phyloP scores from a whole-genome alignment of 1,140 invertebrate species.

The Bombus waltoni region DNA sequence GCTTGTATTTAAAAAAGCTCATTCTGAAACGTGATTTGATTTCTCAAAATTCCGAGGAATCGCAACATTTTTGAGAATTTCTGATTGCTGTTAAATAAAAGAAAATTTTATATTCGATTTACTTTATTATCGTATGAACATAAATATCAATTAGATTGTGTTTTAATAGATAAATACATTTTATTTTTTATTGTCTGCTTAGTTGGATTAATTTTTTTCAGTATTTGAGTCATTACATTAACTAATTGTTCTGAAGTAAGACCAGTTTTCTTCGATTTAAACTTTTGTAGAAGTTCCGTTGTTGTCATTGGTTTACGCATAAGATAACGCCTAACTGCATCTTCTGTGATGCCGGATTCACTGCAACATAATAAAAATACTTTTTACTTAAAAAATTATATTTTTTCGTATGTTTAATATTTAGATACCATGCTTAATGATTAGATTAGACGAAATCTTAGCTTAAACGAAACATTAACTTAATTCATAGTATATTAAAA shows the following conservation, averaged over 20 bases:
- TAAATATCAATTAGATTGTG: slow-evolving; percentile 73
- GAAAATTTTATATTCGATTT: neutral
- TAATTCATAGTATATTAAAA: neutral
- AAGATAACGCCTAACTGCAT: slow-evolving; percentile 95
- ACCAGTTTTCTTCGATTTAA: slow-evolving; percentile 97
- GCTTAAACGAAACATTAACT: no score
- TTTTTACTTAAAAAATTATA: no score
- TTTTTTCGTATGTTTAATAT: no score
- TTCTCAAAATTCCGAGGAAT: neutral
- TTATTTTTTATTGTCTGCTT: slow-evolving; percentile 96
- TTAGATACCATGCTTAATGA: no score
- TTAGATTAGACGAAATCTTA: no score
- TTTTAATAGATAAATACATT: slow-evolving; percentile 96
- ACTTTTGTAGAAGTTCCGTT: slow-evolving; percentile 96
- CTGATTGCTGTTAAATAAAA: neutral
- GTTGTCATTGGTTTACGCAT: slow-evolving; percentile 98
- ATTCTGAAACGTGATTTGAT: neutral
- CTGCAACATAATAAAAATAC: slow-evolving; percentile 78
- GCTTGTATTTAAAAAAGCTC: neutral
- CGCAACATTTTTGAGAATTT: neutral
- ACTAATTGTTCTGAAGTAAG: slow-evolving; percentile 94
- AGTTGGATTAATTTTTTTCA: slow-evolving; percentile 97
- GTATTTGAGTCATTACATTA: slow-evolving; percentile 95
- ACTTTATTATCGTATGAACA: slow-evolving; percentile 2
- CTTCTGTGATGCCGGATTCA: slow-evolving; percentile 96